These are phyloP conservation scores for Oryzias dopingdopingensis DNA, from an alignment of 2,797 vertebrate genomes.

Conservation along the genomic window DNA sequence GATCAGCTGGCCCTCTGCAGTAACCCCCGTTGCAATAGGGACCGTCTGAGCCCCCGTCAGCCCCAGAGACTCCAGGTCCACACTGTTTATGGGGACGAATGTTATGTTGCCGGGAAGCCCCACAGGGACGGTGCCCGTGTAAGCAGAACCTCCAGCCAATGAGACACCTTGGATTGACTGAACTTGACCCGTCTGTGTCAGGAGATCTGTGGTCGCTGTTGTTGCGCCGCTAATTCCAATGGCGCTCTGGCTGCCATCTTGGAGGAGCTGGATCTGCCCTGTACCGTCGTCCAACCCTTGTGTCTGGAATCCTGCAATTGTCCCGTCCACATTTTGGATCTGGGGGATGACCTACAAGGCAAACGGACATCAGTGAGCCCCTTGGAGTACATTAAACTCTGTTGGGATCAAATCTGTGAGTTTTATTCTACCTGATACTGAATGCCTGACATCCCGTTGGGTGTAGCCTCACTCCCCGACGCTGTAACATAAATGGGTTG, in stretches of 20 bases:
- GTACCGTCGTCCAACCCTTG: slow-evolving; percentile 86
- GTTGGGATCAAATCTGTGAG: accelerated
- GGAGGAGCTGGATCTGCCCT: slow-evolving; percentile 94
- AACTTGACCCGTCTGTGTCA: slow-evolving; percentile 90
- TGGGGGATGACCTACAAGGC: slow-evolving; percentile 92
- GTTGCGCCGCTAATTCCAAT: slow-evolving; percentile 73
- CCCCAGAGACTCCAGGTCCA: slow-evolving; percentile 97
- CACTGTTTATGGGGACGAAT: slow-evolving; percentile 96
- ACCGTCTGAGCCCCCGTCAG: slow-evolving; percentile 90
- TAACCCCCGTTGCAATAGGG: slow-evolving; percentile 85
- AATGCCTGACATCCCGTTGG: slow-evolving; percentile 89
- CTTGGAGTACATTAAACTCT: not conserved
- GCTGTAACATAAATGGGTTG: slow-evolving; percentile 97
- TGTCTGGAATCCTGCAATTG: slow-evolving; percentile 84
- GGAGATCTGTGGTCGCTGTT: slow-evolving; percentile 86
- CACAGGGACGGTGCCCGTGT: slow-evolving; percentile 86
- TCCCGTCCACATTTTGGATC: slow-evolving; percentile 92
- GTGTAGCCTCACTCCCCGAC: slow-evolving; percentile 86
- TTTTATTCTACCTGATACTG: slow-evolving; percentile 82
- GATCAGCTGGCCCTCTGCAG: slow-evolving; percentile 94
- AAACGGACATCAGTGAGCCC: not conserved
- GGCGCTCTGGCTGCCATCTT: slow-evolving; percentile 85
- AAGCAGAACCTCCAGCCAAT: slow-evolving; percentile 80
- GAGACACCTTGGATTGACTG: slow-evolving; percentile 92
- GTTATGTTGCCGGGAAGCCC: slow-evolving; percentile 96